phyloP scores from a whole-genome alignment of 2,113 vertebrate species.

The Psephotus haematonotus region DNA sequence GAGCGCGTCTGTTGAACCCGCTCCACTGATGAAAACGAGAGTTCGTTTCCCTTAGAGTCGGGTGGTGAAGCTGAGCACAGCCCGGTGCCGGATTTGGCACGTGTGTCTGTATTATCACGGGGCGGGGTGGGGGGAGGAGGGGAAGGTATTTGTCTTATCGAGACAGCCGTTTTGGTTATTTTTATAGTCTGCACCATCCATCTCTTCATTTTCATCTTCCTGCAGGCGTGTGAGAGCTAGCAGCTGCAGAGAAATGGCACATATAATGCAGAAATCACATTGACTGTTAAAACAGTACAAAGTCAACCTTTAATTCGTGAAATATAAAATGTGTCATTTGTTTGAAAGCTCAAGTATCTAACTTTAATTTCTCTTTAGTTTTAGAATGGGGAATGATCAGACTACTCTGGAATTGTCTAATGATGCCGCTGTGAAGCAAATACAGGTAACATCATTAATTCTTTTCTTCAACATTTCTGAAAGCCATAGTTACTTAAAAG shows the following conservation, averaged over 20 bases:
- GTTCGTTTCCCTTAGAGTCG: not conserved
- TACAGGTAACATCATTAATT: conserved; percentile 59
- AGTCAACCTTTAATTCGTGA: not conserved
- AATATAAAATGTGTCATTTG: accelerated
- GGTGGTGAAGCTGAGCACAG: not conserved
- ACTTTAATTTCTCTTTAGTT: not conserved
- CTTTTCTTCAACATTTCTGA: not conserved
- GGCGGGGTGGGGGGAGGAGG: too few species aligned
- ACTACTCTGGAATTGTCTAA: not conserved
- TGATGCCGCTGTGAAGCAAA: conserved; percentile 44
- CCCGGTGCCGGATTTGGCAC: not conserved
- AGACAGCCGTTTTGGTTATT: not conserved
- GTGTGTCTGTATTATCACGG: accelerated
- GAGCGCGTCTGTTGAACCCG: not conserved
- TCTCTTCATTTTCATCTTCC: not conserved
- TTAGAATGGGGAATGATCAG: conserved; percentile 69
- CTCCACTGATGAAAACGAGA: accelerated
- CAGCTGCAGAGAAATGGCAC: accelerated
- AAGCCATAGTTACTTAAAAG: not conserved
- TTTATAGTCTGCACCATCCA: not conserved
- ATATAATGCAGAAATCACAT: accelerated
- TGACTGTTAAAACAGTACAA: accelerated
- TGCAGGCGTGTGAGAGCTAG: accelerated
- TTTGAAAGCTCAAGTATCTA: not conserved
- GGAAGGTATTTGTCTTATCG: not conserved